phyloP scores from a whole-genome alignment of 2,888 invertebrate species.

The Gnatocerus cornutus region DNA sequence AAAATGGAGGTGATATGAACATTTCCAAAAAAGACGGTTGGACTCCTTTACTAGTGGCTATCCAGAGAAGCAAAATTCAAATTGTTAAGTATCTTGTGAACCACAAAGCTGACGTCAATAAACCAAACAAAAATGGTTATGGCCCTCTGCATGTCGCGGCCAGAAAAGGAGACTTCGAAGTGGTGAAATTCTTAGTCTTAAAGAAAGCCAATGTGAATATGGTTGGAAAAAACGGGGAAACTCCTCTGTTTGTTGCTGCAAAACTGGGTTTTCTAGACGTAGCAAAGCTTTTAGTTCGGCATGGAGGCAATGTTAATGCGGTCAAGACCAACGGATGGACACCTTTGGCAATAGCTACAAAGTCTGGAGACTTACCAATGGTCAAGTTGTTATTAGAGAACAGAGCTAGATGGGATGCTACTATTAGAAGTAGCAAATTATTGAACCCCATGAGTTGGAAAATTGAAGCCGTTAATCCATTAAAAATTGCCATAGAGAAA shows the following conservation, averaged over 20 bases:
- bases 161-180: background rate
- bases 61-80: background rate
- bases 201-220: background rate
- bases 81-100: background rate
- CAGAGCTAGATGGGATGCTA: background rate
- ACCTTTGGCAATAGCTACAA: background rate
- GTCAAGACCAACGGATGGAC: background rate
- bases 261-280: background rate
- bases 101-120: constrained; percentile 6
- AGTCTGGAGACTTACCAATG: background rate
- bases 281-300: background rate
- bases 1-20: background rate
- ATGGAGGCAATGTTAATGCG: background rate
- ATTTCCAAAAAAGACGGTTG: constrained; percentile 1
- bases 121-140: background rate
- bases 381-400: background rate
- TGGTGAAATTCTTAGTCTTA: background rate
- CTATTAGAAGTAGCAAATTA: background rate
- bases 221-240: background rate
- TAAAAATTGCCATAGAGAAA: background rate
- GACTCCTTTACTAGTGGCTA: background rate
- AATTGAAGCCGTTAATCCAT: background rate
- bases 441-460: background rate
- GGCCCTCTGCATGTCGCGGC: background rate
- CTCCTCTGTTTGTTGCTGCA: background rate